These are phyloP conservation scores for Isichthys henryi DNA, from an alignment of 2,113 vertebrate genomes.

Conservation along the genomic window DNA sequence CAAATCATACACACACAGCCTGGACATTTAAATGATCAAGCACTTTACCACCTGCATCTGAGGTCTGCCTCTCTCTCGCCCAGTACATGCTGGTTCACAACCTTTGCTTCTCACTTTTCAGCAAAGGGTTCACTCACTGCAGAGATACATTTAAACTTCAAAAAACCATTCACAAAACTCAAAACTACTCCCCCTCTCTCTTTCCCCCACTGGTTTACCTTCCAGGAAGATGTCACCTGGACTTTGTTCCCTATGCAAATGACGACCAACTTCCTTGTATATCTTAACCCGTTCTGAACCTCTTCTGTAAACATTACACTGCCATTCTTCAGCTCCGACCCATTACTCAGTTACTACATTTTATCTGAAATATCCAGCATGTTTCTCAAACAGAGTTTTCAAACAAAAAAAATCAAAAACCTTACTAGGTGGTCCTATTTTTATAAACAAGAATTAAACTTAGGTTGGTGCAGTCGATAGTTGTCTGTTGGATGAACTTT, in stretches of 20 bases:
- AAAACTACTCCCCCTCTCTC: conserved; percentile 12
- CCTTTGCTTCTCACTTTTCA: neutral
- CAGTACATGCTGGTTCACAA: conserved; percentile 23
- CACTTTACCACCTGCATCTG: neutral
- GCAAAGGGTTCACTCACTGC: neutral
- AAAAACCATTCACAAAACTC: neutral
- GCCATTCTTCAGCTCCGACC: neutral
- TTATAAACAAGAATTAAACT: neutral
- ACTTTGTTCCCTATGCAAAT: conserved; percentile 51
- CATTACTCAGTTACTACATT: neutral
- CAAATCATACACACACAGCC: neutral
- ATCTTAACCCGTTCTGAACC: conserved; percentile 38
- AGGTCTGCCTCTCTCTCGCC: conserved; percentile 16
- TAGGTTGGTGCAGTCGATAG: neutral
- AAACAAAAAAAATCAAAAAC: neutral
- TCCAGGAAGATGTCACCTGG: conserved; percentile 24
- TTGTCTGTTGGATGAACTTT: neutral
- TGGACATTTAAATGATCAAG: neutral
- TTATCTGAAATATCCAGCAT: neutral
- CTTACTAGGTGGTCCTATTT: neutral
- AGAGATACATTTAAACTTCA: neutral
- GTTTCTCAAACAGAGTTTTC: neutral
- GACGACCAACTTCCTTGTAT: conserved; percentile 56
- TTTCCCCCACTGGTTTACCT: neutral
- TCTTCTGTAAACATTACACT: neutral